Base-by-base conservation (phyloP, 23 tunicate genomes). In the Phallusia fumigata region DNA sequence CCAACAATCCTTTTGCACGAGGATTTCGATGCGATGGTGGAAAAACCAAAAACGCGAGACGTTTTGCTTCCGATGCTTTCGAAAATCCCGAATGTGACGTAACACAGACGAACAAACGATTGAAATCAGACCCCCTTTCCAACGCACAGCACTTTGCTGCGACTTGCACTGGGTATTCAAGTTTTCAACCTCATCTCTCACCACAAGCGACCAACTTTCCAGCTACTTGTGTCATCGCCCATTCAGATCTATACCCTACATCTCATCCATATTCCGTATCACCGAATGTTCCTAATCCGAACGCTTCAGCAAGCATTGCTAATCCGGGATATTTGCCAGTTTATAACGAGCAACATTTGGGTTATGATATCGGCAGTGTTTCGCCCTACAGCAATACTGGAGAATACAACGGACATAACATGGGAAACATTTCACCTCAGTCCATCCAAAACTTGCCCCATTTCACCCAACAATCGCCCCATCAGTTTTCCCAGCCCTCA, bases 21-120 rank as follows among this genome's bases (percentile, higher is more conserved):
- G 93, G 88, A 19, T 89, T 89, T 75, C 93, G 93, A 18, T 79
- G 76, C 53, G 80, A 88, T 64, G 91, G 91, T 22, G 91, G 84
- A 19, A 81, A 81, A 81, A 81, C 84, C 10, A 81, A 36, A 81
- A 81, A 65, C 28, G 28, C 69, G 15, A 58, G 69, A 58, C 69
- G 69, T 58, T 58, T 58, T 24, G 3, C 69, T 58, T n/a, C n/a
- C n/a, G 69, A 58, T 58, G 69, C 13, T 58, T 8, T 58, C 3
- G 69, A 58, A 58, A 1, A 58, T 58, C 26, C 69, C 28, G 15
- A 24, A 6, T 58, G 69, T 58, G 69, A 24, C 69, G 16, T 58
- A 11, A 58, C 16, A 3, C 28, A 58, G 69, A 58, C 69, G 5
- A 58, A 58, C 69, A 58, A 58, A 58, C 69, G 69, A 58, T 58